Conservation (phyloP, 2,113 vertebrate genomes). For the human (Homo sapiens) region GRCh38 chr9:102100501-102101000, state of each 20-base stretch:
- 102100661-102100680: neutral
- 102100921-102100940: neutral
- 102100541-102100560: neutral
- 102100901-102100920: neutral
- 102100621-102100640: neutral
- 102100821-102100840: neutral
- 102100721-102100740: neutral
- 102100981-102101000: neutral
- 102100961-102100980: neutral
- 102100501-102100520: neutral
- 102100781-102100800: no score
- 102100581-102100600: neutral
- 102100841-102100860: neutral
- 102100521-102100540: neutral
- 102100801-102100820: neutral
- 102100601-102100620: neutral
- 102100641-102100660: neutral
- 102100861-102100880: neutral
- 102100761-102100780: neutral
- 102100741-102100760: no score
- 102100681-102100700: neutral
- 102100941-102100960: neutral
- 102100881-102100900: neutral
- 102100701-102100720: neutral
- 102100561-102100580: neutral